phyloP scores from a whole-genome alignment of 2,113 vertebrate genomes.

The Propithecus coquereli region DNA sequence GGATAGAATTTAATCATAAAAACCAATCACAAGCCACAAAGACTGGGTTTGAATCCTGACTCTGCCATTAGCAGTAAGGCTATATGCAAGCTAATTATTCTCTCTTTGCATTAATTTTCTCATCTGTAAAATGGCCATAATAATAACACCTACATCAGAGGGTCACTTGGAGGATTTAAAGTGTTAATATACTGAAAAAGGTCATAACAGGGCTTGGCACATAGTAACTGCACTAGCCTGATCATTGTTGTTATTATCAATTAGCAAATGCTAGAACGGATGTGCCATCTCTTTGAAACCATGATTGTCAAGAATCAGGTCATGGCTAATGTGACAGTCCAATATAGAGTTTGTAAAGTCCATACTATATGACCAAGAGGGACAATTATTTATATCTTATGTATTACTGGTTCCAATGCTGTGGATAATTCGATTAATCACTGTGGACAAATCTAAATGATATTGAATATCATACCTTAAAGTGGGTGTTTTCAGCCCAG shows the following conservation, averaged over 20 bases:
- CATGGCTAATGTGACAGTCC: not conserved
- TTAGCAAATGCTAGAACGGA: not conserved
- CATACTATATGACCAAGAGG: not conserved
- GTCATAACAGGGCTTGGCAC: not conserved
- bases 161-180: not conserved
- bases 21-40: not conserved
- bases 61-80: not conserved
- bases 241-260: not conserved
- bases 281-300: not conserved
- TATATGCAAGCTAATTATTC: not conserved
- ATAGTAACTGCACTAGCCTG: not conserved
- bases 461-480: not conserved
- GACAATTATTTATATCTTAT: not conserved
- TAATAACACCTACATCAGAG: not conserved
- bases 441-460: not conserved
- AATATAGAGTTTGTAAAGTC: not conserved
- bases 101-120: not conserved
- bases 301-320: not conserved
- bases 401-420: not conserved
- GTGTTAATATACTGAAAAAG: not conserved
- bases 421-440: not conserved
- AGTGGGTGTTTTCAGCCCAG: not conserved
- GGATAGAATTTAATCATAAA: not conserved
- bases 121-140: not conserved
- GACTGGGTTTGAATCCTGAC: not conserved